Conservation (phyloP, 2,888 invertebrate species). For the Trissolcus japonicus region DNA sequence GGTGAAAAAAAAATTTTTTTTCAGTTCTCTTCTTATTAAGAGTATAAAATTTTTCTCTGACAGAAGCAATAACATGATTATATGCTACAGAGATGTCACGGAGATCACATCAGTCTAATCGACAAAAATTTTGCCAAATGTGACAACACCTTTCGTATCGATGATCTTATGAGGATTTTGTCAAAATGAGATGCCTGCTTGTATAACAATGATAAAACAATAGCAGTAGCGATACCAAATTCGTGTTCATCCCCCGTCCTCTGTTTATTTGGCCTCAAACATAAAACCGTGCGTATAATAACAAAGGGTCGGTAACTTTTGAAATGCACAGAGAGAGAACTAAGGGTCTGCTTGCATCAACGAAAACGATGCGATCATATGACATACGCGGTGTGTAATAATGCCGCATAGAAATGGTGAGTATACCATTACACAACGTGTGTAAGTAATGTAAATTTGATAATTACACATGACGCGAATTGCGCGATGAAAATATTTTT, state of each 20-base stretch:
- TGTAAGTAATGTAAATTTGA: constrained; percentile 34
- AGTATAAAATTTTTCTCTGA: background rate
- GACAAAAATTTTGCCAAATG: constrained; percentile 12
- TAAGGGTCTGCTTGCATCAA: constrained; percentile 48
- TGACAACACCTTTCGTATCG: constrained; percentile 19
- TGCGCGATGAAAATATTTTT: background rate
- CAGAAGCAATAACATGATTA: background rate
- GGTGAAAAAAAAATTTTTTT: background rate
- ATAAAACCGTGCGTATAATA: constrained; percentile 47
- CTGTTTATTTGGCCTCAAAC: constrained; percentile 52
- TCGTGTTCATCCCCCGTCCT: constrained; percentile 40
- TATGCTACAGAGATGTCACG: background rate
- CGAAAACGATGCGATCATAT: constrained; percentile 65
- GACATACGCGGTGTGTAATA: constrained; percentile 61
- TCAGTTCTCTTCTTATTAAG: background rate
- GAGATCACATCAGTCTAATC: background rate
- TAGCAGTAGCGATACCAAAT: constrained; percentile 33
- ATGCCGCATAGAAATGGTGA: constrained; percentile 61
- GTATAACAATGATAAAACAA: constrained; percentile 54
- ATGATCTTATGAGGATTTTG: constrained; percentile 35
- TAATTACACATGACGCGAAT: background rate
- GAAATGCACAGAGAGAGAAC: constrained; percentile 44
- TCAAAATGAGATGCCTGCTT: constrained; percentile 43
- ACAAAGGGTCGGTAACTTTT: constrained; percentile 48
- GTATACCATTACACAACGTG: constrained; percentile 63